phyloP scores from a whole-genome alignment of 2,888 invertebrate species.

The Apodemia zela region DNA sequence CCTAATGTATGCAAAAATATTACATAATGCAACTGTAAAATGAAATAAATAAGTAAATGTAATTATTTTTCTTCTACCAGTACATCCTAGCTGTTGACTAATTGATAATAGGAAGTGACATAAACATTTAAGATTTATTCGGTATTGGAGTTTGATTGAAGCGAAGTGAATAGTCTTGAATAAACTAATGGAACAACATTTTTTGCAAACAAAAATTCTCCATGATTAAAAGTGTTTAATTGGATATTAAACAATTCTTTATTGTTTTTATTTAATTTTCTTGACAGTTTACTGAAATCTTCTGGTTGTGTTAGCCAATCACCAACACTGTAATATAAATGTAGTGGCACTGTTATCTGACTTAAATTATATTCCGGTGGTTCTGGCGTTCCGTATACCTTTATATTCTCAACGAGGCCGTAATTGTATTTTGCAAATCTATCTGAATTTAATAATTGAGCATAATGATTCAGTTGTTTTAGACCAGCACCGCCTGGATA shows the following conservation, averaged over 20 bases:
- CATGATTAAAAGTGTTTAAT: constrained; percentile 64
- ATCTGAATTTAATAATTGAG: constrained; percentile 60
- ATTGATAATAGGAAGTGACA: too few relatives aligned
- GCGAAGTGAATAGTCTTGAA: constrained; percentile 40
- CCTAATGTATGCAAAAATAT: too few relatives aligned
- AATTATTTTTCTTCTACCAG: too few relatives aligned
- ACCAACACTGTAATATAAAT: constrained; percentile 62
- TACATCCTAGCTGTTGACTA: too few relatives aligned
- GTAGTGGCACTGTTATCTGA: constrained; percentile 50
- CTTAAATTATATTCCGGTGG: constrained; percentile 54
- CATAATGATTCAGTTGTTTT: constrained; percentile 76
- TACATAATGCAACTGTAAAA: too few relatives aligned
- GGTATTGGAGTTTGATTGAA: too few relatives aligned
- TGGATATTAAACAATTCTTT: constrained; percentile 78
- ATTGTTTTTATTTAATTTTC: constrained; percentile 77
- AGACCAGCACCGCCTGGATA: constrained; percentile 77
- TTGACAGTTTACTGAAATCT: constrained; percentile 79
- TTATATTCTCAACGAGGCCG: constrained; percentile 45
- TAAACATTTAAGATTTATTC: too few relatives aligned
- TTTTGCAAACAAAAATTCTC: constrained; percentile 68
- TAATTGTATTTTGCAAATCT: constrained; percentile 55
- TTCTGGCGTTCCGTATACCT: constrained; percentile 43
- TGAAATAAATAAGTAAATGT: too few relatives aligned
- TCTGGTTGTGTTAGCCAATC: constrained; percentile 84
- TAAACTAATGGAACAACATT: constrained; percentile 56